A percentile compares a stretch with the other conserved stretches of the same genome.
These are phyloP conservation scores for Numenius arquata DNA, from an alignment of 2,113 vertebrate genomes.

Conservation along the genomic window DNA sequence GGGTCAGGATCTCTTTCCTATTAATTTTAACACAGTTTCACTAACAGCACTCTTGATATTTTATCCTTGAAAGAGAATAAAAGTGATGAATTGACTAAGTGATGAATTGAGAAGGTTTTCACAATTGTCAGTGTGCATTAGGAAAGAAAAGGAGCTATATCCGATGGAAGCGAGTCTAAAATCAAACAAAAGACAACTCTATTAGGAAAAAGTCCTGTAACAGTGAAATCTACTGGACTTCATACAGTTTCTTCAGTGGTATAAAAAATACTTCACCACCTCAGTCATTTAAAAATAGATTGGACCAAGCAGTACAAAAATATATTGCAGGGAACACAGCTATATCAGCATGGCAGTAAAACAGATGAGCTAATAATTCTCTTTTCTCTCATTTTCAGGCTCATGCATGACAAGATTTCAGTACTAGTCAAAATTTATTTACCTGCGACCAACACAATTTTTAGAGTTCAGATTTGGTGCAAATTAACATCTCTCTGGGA, in stretches of 20 bases:
- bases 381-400: neutral
- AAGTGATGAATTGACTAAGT: neutral
- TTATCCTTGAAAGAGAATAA: neutral
- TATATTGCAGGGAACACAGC: neutral
- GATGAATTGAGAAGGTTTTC: neutral
- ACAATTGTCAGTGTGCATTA: neutral
- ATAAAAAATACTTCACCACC: neutral
- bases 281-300: neutral
- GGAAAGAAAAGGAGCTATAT: neutral
- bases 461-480: neutral
- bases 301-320: neutral
- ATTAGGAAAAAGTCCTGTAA: neutral
- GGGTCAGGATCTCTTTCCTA: neutral
- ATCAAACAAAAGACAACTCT: neutral
- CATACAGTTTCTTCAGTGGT: neutral
- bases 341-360: neutral
- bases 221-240: neutral
- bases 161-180: neutral
- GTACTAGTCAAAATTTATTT: neutral
- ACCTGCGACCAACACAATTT: neutral
- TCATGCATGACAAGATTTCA: neutral
- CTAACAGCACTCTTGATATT: neutral
- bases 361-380: neutral
- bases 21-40: neutral
- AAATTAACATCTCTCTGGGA: neutral